Conservation (phyloP, 2,888 invertebrate species). For the Barypeithes pellucidus region DNA sequence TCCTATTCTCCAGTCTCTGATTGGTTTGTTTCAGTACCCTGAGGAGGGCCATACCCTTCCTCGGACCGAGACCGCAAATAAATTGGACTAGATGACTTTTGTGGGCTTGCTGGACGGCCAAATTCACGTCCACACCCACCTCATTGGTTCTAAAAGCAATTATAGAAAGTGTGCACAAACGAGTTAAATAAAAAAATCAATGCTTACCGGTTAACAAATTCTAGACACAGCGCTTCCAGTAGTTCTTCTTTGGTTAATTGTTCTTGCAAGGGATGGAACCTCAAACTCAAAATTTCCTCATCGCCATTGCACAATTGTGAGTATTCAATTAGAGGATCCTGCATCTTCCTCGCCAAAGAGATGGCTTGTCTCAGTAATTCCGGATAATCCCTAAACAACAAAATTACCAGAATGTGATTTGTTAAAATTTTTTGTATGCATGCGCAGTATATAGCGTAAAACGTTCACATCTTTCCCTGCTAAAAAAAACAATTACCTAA, state of each 20-base stretch:
- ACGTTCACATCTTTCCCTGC: no score
- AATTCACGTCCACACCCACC: slow-evolving; percentile 97
- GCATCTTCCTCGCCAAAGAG: slow-evolving; percentile 91
- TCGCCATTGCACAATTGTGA: slow-evolving; percentile 96
- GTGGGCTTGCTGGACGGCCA: slow-evolving; percentile 91
- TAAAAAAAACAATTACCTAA: slow-evolving; percentile 31
- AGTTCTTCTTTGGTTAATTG: slow-evolving; percentile 89
- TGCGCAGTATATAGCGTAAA: no score
- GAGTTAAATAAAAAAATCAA: not conserved
- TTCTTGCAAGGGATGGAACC: slow-evolving; percentile 91
- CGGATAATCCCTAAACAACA: slow-evolving; percentile 85
- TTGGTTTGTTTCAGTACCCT: slow-evolving; percentile 93
- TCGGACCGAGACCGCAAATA: slow-evolving; percentile 95
- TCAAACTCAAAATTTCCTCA: slow-evolving; percentile 95
- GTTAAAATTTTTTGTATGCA: no score
- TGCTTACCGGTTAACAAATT: slow-evolving; percentile 84
- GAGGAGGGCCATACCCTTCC: slow-evolving; percentile 91
- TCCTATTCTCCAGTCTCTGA: slow-evolving; percentile 93
- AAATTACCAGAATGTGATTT: not conserved
- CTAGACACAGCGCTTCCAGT: slow-evolving; percentile 87
- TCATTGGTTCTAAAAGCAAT: slow-evolving; percentile 85
- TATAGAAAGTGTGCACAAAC: not conserved
- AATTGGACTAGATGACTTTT: slow-evolving; percentile 94
- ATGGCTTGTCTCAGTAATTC: slow-evolving; percentile 92
- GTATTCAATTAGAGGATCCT: slow-evolving; percentile 97